Evolutionary conservation across 2,113 vertebrate species (phyloP).

Genomic region (Acanthisitta chloris): DNA sequence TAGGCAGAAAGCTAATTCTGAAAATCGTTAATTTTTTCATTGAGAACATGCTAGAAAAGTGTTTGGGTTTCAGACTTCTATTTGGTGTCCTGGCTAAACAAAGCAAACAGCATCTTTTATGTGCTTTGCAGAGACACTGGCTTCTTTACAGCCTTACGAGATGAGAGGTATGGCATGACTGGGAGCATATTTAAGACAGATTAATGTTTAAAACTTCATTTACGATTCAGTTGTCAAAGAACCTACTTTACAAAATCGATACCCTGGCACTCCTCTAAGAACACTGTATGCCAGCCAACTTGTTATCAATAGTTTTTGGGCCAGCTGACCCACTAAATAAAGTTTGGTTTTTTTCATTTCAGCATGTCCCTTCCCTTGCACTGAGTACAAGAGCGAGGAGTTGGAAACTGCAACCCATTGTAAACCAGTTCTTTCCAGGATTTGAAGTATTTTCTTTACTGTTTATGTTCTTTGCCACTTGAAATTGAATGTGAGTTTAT

Average conservation of each 20-base stretch:
- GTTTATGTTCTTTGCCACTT: not conserved
- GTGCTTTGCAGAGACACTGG: not conserved
- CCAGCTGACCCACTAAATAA: not conserved
- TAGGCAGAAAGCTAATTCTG: not conserved
- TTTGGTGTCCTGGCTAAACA: not conserved
- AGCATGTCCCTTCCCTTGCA: not conserved
- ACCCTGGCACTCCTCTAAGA: not conserved
- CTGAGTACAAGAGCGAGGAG: not conserved
- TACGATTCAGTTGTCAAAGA: not conserved
- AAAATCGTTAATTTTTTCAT: not conserved
- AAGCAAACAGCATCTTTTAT: not conserved
- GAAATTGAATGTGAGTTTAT: not conserved
- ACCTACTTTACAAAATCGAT: not conserved
- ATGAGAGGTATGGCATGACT: not conserved
- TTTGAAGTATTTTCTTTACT: not conserved
- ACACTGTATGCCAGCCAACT: not conserved
- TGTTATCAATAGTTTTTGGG: not conserved
- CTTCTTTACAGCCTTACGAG: not conserved
- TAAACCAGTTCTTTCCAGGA: not conserved
- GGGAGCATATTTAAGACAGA: not conserved
- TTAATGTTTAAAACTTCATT: not conserved
- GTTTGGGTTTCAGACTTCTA: not conserved
- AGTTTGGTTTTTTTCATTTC: not conserved
- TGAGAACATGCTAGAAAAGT: not conserved
- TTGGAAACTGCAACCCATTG: not conserved